These are phyloP conservation scores for Myanophis thanlyinensis DNA, from an alignment of 2,113 vertebrate species.

Conservation along the genomic window DNA sequence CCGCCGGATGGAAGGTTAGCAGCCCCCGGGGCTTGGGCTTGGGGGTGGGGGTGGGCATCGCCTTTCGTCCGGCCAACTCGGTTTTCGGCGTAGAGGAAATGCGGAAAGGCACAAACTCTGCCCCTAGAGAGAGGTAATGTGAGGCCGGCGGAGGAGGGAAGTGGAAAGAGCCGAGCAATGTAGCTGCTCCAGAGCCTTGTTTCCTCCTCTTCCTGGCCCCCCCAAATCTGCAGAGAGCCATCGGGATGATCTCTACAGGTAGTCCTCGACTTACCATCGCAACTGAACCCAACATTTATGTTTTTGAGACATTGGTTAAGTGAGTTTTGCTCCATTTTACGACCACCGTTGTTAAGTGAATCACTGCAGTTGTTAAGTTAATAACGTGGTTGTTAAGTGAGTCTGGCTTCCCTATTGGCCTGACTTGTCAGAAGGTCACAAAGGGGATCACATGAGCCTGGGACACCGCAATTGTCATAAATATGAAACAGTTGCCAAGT, in stretches of 20 bases:
- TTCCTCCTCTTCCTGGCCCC: background rate
- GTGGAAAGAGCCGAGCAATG: background rate
- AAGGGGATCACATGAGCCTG: too few relatives aligned
- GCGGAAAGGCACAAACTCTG: background rate
- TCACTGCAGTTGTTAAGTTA: too few relatives aligned
- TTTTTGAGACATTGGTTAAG: too few relatives aligned
- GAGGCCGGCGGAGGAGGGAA: background rate
- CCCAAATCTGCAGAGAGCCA: constrained; percentile 37
- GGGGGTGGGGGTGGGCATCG: background rate
- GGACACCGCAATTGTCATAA: too few relatives aligned
- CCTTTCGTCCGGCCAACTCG: background rate
- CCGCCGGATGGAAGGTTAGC: constrained; percentile 96
- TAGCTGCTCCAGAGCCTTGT: background rate
- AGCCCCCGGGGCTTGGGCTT: background rate
- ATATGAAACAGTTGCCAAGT: too few relatives aligned
- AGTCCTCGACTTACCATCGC: too few relatives aligned
- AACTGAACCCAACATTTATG: too few relatives aligned
- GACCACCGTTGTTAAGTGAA: too few relatives aligned
- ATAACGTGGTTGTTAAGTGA: too few relatives aligned
- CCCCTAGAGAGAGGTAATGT: background rate
- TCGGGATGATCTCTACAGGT: background rate
- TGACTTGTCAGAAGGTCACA: too few relatives aligned
- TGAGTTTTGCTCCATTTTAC: too few relatives aligned
- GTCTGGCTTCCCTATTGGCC: too few relatives aligned
- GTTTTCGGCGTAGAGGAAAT: background rate